Base-by-base conservation (phyloP, 2,888 invertebrate species). In the Aporophyla nigra region DNA sequence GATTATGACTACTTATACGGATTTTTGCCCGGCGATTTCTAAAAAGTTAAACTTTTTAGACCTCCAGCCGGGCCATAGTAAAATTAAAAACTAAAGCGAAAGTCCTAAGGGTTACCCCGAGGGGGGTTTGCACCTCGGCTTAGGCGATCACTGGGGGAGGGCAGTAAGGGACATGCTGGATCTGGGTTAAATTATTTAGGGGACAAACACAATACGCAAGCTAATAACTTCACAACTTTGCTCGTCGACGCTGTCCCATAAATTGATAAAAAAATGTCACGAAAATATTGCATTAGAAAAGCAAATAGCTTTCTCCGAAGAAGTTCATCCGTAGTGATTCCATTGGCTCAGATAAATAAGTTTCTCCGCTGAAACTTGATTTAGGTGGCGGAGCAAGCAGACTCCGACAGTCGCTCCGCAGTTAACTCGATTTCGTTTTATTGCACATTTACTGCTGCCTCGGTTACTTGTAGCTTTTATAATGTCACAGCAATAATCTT, bases 371-470 rank as follows among this genome's bases (percentile, higher is more conserved):
- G 73, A 75, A 88, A 90, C 83, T 82, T 82, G 84, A 87, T 88
- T 88, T 82, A 68, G 76, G 71, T 76, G 76, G 82, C 78, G 78
- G 71, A 71, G 74, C 74, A 66, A 74, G 71, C 69, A 53, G 74
- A 75, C 74, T 77, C 77, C 72, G 75, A 68, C 85, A 73, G 86
- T 82, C 87, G 84, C 78, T 84, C 76, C 79, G 56, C 68, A 74
- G 70, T 56, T 86, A 87, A 90, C 85, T 88, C 83, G 70, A 90
- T 90, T 89, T 82, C 69, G 78, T 86, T 82, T 85, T 84, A 87
- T 83, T 86, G 84, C 81, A 76, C 76, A 71, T 86, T 85, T 87
- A 84, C 73, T 87, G 84, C 86, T 84, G 80, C 80, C 73, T 65
- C 66, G 66, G 76, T 83, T 70, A 73, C 74, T 74, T 69, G 66